A percentile compares a stretch with the other conserved stretches of the same genome.
phyloP scores from a whole-genome alignment of 2,888 invertebrate genomes.

The Parochlus steinenii region DNA sequence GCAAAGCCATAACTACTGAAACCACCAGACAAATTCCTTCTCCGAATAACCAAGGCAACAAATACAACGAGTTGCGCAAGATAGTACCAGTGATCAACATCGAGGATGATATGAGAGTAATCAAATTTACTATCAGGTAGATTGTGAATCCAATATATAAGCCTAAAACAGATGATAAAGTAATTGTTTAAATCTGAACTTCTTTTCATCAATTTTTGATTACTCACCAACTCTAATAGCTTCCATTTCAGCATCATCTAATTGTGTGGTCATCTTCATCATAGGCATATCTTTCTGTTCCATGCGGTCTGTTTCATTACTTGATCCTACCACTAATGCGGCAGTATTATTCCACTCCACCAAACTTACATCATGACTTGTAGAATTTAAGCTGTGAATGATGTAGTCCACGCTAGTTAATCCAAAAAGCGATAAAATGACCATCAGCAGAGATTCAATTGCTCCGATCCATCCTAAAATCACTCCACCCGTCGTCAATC shows the following conservation, averaged over 20 bases:
- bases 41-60: slow-evolving; percentile 6
- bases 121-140: slow-evolving; percentile 10
- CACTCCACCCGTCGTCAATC: slow-evolving; percentile 11
- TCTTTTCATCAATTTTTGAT: no score
- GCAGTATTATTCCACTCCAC: slow-evolving; percentile 3
- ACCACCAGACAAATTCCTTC: slow-evolving; percentile 8
- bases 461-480: slow-evolving; percentile 11
- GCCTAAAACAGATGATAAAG: slow-evolving; percentile 2
- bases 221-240: no score
- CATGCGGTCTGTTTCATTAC: slow-evolving; percentile 7
- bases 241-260: no score
- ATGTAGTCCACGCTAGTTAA: background rate
- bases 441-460: slow-evolving; percentile 3
- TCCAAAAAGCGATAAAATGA: slow-evolving; percentile 4
- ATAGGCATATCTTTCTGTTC: background rate
- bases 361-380: background rate
- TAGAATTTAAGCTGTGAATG: background rate
- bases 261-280: slow-evolving; percentile 9
- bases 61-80: slow-evolving; percentile 9
- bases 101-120: slow-evolving; percentile 10
- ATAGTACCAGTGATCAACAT: slow-evolving; percentile 11
- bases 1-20: slow-evolving; percentile 4
- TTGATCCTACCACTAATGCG: no score
- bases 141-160: slow-evolving; percentile 7
- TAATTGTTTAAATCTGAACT: slow-evolving; percentile 1